Evolutionary conservation across 2,888 invertebrate species (phyloP).

Genomic region (Apomyelois bistriatella): DNA sequence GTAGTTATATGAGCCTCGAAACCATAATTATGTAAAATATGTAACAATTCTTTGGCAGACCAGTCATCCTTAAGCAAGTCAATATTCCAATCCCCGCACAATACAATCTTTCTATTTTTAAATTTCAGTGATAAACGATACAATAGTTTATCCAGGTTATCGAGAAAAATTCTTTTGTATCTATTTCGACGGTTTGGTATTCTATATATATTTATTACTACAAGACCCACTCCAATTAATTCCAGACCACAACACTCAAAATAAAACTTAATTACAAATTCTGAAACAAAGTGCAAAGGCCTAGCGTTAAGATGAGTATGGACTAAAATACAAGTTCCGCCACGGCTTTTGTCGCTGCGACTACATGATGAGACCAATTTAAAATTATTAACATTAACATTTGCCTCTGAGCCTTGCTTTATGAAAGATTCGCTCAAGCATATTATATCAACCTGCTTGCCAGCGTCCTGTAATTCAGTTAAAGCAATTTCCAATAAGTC

Average conservation of each 20-base stretch:
- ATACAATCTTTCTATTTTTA: slow-evolving; percentile 9
- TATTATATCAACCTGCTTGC: not conserved
- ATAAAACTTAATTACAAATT: too few species aligned
- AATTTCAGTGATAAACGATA: not conserved
- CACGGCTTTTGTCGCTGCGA: not conserved
- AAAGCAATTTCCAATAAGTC: not conserved
- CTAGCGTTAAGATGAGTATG: not conserved
- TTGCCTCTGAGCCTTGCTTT: not conserved
- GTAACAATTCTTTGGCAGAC: not conserved
- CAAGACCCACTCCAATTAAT: too few species aligned
- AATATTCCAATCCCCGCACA: slow-evolving; percentile 13
- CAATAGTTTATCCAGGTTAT: not conserved
- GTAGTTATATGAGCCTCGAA: slow-evolving; percentile 2
- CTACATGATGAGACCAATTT: not conserved
- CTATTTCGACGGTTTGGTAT: too few species aligned
- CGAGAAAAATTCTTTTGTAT: not conserved
- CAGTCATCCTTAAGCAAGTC: not conserved
- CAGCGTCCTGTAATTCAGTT: not conserved
- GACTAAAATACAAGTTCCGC: not conserved
- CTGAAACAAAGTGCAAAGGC: not conserved
- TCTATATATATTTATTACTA: too few species aligned
- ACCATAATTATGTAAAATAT: slow-evolving; percentile 5
- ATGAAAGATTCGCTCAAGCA: not conserved
- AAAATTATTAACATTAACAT: not conserved
- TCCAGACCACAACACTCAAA: too few species aligned